These are phyloP conservation scores for Lissonota sp. DNA, from an alignment of 2,888 invertebrate species.

Conservation along the genomic window DNA sequence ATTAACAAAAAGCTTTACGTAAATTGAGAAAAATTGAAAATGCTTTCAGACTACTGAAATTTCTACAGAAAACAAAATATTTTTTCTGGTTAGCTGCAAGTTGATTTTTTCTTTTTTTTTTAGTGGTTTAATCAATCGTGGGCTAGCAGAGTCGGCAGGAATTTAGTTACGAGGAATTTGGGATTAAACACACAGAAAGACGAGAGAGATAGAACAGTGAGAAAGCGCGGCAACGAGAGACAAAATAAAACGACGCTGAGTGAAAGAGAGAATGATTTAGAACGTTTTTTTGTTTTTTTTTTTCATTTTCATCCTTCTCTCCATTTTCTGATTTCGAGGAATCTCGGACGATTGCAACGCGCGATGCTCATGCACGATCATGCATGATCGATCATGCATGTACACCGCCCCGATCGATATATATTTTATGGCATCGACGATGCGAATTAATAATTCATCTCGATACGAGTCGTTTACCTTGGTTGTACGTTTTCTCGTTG, in stretches of 20 bases:
- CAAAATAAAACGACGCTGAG: slow-evolving; percentile 7
- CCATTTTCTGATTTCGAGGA: slow-evolving; percentile 11
- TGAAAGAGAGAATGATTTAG: background rate
- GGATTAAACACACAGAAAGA: slow-evolving; percentile 34
- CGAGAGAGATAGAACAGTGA: slow-evolving; percentile 34
- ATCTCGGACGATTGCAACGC: slow-evolving; percentile 42
- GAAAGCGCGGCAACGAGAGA: slow-evolving; percentile 15
- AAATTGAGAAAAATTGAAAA: no score
- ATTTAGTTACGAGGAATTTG: slow-evolving; percentile 22
- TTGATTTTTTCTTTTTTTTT: background rate
- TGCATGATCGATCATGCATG: background rate
- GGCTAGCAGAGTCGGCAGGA: background rate
- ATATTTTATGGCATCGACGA: slow-evolving; percentile 1
- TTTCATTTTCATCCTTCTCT: background rate
- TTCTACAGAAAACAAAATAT: no score
- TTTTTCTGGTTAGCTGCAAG: no score
- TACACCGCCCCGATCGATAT: background rate
- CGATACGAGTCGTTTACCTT: slow-evolving; percentile 86
- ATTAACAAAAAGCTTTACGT: no score
- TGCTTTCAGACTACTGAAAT: no score
- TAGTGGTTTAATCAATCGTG: background rate
- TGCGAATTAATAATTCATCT: slow-evolving; percentile 48
- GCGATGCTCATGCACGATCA: background rate
- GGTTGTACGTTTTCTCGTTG: slow-evolving; percentile 85
- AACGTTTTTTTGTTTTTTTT: slow-evolving; percentile 9